Evolutionary conservation across 2,113 vertebrate species (phyloP).

Genomic region (Pardalotus punctatus): DNA sequence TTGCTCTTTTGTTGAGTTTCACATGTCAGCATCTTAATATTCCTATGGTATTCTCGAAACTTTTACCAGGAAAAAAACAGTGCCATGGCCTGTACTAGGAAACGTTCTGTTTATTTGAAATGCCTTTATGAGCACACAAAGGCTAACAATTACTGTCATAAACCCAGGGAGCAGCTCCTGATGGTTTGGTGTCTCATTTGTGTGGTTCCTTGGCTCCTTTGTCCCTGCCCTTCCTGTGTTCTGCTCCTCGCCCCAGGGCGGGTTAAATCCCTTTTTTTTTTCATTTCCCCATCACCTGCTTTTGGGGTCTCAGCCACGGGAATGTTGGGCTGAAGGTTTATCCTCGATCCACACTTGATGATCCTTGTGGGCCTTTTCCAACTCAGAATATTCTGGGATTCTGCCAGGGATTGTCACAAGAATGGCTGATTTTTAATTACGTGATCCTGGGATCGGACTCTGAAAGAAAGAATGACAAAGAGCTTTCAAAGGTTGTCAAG

Average conservation of each 20-base stretch:
- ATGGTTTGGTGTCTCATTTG: background rate
- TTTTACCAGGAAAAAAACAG: slow-evolving; percentile 75
- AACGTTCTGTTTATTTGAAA: slow-evolving; percentile 72
- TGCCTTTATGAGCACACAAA: slow-evolving; percentile 64
- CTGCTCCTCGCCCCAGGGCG: background rate
- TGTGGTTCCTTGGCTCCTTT: background rate
- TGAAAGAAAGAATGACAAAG: background rate
- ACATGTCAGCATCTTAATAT: slow-evolving; percentile 77
- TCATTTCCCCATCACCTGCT: background rate
- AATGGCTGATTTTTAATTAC: background rate
- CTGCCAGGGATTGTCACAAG: background rate
- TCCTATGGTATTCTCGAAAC: slow-evolving; percentile 70
- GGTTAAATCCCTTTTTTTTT: background rate
- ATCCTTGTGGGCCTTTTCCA: background rate
- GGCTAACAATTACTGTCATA: slow-evolving; percentile 47
- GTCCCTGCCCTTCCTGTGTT: slow-evolving; percentile 9
- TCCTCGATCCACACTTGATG: too few species aligned
- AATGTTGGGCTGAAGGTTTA: background rate
- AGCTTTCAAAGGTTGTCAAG: background rate
- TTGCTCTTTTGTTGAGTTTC: slow-evolving; percentile 76
- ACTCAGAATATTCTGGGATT: background rate
- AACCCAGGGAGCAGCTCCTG: background rate
- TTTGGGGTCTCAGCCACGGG: background rate
- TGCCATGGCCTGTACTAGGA: slow-evolving; percentile 72
- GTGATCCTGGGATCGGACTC: accelerated